A percentile compares a stretch with the other conserved stretches of the same genome.
Conservation (phyloP, 2,797 vertebrate species). For the Loris lydekkerianus region DNA sequence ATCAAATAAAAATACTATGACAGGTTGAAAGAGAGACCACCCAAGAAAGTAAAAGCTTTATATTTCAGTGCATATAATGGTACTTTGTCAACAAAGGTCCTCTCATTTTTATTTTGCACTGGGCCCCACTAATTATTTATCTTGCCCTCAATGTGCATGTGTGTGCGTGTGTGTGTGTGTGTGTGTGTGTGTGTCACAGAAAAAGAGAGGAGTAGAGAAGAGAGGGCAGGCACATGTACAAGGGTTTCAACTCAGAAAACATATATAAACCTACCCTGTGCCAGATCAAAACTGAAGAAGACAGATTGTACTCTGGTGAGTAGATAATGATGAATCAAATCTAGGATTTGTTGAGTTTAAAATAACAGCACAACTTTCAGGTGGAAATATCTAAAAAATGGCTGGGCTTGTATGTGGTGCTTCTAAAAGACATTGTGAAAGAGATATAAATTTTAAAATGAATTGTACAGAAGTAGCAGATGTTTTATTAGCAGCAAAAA, state of each 20-base stretch:
- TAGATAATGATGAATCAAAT: neutral
- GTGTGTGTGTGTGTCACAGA: neutral
- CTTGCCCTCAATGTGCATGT: neutral
- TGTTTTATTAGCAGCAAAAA: slow-evolving; percentile 18
- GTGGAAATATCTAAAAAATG: slow-evolving; percentile 31
- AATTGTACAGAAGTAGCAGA: neutral
- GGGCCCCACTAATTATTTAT: neutral
- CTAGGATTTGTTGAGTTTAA: slow-evolving; percentile 13
- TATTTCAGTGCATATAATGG: neutral
- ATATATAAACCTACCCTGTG: neutral
- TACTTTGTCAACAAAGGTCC: neutral
- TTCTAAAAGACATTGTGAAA: neutral
- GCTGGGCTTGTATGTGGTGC: neutral
- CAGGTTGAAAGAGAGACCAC: slow-evolving; percentile 1
- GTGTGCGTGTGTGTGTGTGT: neutral
- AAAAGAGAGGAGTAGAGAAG: neutral
- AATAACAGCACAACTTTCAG: slow-evolving; percentile 26
- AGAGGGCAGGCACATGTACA: neutral
- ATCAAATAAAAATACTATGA: slow-evolving; percentile 10
- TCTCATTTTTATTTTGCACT: neutral
- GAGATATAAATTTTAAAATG: slow-evolving; percentile 39
- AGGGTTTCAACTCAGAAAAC: neutral
- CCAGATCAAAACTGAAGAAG: neutral
- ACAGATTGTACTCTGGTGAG: neutral
- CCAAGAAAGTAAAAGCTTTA: neutral